Evolutionary conservation across 2,113 vertebrate genomes (phyloP), one percentile per base, ranked within the genome.

Genomic region (Nesoenas mayeri): DNA sequence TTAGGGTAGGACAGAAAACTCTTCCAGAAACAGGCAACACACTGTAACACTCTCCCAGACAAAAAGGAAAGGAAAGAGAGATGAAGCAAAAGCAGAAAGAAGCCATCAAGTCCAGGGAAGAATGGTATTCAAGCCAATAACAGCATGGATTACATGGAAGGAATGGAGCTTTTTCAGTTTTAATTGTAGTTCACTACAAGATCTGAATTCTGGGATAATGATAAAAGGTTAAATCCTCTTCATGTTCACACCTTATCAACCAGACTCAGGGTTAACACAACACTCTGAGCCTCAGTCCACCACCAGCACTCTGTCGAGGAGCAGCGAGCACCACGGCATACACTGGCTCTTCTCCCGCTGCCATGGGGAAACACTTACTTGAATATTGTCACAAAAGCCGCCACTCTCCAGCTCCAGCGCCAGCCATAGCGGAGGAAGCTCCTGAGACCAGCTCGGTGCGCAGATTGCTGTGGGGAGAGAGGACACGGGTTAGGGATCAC

Each of bases 381-480:
- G 97, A 99, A 99, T 67, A 99, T 16, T 1, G 98, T 98, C 57
- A 99, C 98, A 50, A 99, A 99, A 7, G 96, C 54, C 1, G 98
- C 70, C 3, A 99, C 98, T 81, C 99, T 98, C 99, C 99, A 99
- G 95, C 99, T 98, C 99, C 99, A 99, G 70, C 99, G 98, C 98
- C 98, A 99, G 67, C 99, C 99, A 1, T 99, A 99, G 16, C 99
- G 98, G 87, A 99, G 73, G 85, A 99, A 99, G 2, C 99, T 98
- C 5, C 99, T 97, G 67, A 98, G 97, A 1, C 98, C 99, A 32
- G 99, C 99, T 4, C 98, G 98, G 42, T 99, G 99, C 0, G 98
- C 98, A 0, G 98, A 98, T 83, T 99, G 98, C 99, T 99, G 48
- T 12, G 36, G 83, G 85, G 44, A 48, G 83, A 85, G 95, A 57